phyloP scores from a whole-genome alignment of 2,888 invertebrate genomes.

The Heliconius erato region DNA sequence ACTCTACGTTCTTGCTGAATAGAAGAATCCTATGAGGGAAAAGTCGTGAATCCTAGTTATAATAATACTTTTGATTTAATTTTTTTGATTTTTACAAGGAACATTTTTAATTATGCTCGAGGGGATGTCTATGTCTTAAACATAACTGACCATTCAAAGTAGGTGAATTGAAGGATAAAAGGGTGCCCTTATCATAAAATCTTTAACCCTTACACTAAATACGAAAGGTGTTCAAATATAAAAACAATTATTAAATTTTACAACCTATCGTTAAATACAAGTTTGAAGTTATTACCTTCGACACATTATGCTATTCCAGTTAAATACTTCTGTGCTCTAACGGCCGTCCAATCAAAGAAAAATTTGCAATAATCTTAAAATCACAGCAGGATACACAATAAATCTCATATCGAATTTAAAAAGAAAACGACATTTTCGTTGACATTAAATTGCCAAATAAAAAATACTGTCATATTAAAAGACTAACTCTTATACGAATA shows the following conservation, averaged over 20 bases:
- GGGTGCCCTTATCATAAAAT: too few species aligned
- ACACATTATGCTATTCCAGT: not conserved
- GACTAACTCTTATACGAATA: conserved; percentile 1
- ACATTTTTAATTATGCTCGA: too few species aligned
- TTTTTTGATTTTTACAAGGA: too few species aligned
- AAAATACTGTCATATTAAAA: conserved; percentile 27
- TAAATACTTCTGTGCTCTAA: not conserved
- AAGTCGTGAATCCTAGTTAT: too few species aligned
- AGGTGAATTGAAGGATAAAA: too few species aligned
- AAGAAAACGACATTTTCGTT: conserved; percentile 65
- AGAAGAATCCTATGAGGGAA: too few species aligned
- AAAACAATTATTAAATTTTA: too few species aligned
- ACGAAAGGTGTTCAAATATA: too few species aligned
- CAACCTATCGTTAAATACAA: not conserved
- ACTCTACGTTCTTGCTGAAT: too few species aligned
- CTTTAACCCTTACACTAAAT: too few species aligned
- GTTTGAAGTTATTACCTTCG: not conserved
- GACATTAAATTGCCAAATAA: conserved; percentile 58
- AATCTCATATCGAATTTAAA: conserved; percentile 66
- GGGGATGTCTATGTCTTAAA: too few species aligned
- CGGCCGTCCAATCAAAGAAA: conserved; percentile 2
- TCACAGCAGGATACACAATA: conserved; percentile 64
- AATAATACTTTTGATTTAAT: not conserved
- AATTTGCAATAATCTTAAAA: conserved; percentile 8
- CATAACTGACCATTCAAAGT: too few species aligned